Conservation (phyloP, 2,888 invertebrate genomes). For the Gari tellinella region DNA sequence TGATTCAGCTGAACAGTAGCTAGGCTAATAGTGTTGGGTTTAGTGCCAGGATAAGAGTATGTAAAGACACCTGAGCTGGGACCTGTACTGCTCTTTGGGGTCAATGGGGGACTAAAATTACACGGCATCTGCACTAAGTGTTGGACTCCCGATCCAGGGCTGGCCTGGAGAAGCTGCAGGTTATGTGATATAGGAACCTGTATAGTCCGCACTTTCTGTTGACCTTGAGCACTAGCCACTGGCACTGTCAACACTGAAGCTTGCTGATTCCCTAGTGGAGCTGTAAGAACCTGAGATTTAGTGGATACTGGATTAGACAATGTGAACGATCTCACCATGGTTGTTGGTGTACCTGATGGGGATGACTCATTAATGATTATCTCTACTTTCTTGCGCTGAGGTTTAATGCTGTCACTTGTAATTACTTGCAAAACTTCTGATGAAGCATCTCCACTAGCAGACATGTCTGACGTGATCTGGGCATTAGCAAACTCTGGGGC, state of each 20-base stretch:
- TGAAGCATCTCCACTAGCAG: slow-evolving; percentile 52
- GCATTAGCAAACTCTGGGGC: slow-evolving; percentile 66
- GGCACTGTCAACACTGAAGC: slow-evolving; percentile 62
- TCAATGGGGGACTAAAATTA: slow-evolving; percentile 69
- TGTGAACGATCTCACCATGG: slow-evolving; percentile 10
- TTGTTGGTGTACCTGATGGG: slow-evolving; percentile 9
- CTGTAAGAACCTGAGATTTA: not conserved
- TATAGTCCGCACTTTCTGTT: slow-evolving; percentile 20
- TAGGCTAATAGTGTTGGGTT: slow-evolving; percentile 15
- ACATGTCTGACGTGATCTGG: slow-evolving; percentile 25
- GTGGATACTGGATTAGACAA: slow-evolving; percentile 8
- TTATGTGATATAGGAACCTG: slow-evolving; percentile 35
- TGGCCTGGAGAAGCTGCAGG: slow-evolving; percentile 53
- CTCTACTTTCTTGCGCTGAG: slow-evolving; percentile 40
- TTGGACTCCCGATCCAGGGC: slow-evolving; percentile 30
- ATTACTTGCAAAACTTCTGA: slow-evolving; percentile 1
- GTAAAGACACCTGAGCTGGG: slow-evolving; percentile 50
- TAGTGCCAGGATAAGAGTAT: slow-evolving; percentile 46
- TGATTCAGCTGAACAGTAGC: slow-evolving; percentile 47
- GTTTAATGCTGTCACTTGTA: slow-evolving; percentile 8
- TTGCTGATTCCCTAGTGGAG: slow-evolving; percentile 43
- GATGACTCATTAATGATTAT: slow-evolving; percentile 48
- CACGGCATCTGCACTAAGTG: slow-evolving; percentile 63
- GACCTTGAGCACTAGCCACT: slow-evolving; percentile 38
- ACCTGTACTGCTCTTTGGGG: slow-evolving; percentile 39